Evolutionary conservation across 2,888 invertebrate genomes (phyloP).

Genomic region (Timema cristinae): DNA sequence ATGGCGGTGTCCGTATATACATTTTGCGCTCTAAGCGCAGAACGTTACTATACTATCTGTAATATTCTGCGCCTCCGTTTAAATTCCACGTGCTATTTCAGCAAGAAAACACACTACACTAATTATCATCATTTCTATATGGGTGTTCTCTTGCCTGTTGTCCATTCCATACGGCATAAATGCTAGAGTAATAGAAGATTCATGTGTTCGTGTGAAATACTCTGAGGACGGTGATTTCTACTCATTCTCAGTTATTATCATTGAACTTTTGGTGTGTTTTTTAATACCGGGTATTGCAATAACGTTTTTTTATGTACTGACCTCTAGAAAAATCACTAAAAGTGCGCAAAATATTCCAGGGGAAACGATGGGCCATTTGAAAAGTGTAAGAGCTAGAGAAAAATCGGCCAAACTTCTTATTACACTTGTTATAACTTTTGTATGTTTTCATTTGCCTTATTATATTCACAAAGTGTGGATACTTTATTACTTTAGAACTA

Average conservation of each 20-base stretch:
- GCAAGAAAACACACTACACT: background rate
- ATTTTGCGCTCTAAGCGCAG: background rate
- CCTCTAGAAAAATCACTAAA: background rate
- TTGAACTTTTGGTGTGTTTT: background rate
- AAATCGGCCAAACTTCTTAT: background rate
- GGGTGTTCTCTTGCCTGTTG: background rate
- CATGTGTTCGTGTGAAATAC: conserved; percentile 6
- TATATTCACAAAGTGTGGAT: conserved; percentile 11
- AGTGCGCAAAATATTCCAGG: background rate
- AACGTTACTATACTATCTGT: background rate
- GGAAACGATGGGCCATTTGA: background rate
- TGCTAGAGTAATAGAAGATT: background rate
- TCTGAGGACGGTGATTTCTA: conserved; percentile 9
- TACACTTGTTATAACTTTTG: background rate
- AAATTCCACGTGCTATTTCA: too few relatives aligned
- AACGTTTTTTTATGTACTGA: background rate
- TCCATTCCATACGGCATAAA: background rate
- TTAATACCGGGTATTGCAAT: background rate
- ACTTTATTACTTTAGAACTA: background rate
- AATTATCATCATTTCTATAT: background rate
- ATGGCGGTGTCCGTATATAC: conserved; percentile 10
- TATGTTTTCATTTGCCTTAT: background rate
- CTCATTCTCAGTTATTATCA: conserved; percentile 3
- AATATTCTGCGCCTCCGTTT: background rate
- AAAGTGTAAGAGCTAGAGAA: background rate